phyloP scores from a whole-genome alignment of 2,888 invertebrate genomes.

The Phengaris arion region DNA sequence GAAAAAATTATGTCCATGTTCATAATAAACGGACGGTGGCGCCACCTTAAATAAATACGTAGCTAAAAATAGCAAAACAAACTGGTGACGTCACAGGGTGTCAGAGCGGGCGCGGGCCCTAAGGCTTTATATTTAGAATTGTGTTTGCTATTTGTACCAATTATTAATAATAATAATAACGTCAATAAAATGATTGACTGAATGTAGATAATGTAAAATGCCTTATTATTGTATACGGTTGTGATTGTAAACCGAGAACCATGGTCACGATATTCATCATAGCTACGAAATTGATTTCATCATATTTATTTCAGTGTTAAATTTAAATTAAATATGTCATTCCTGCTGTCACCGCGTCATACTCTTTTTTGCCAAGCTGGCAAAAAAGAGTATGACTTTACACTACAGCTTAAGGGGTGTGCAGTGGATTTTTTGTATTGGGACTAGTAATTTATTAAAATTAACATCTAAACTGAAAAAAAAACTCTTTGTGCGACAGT shows the following conservation, averaged over 20 bases:
- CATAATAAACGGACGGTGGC: not conserved
- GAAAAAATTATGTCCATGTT: not conserved
- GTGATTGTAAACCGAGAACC: slow-evolving; percentile 9
- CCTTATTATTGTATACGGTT: slow-evolving; percentile 27
- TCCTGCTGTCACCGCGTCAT: no score
- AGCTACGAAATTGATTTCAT: no score
- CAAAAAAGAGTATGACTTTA: no score
- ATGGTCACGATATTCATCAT: not conserved
- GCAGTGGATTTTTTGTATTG: no score
- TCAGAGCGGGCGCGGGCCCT: not conserved
- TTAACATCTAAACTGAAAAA: no score
- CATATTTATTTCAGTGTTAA: no score
- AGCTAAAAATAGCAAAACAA: not conserved
- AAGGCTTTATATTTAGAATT: not conserved
- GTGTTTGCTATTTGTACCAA: not conserved
- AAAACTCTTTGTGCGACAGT: no score
- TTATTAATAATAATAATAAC: not conserved
- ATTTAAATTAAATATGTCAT: no score
- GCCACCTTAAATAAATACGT: not conserved
- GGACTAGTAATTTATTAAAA: no score
- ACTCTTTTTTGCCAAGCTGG: no score
- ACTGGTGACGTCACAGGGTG: not conserved
- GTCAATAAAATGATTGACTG: slow-evolving; percentile 46
- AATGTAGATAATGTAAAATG: slow-evolving; percentile 51
- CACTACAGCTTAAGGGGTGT: no score